Evolutionary conservation across 2,888 invertebrate species (phyloP).

Genomic region (Eupithecia tripunctaria): DNA sequence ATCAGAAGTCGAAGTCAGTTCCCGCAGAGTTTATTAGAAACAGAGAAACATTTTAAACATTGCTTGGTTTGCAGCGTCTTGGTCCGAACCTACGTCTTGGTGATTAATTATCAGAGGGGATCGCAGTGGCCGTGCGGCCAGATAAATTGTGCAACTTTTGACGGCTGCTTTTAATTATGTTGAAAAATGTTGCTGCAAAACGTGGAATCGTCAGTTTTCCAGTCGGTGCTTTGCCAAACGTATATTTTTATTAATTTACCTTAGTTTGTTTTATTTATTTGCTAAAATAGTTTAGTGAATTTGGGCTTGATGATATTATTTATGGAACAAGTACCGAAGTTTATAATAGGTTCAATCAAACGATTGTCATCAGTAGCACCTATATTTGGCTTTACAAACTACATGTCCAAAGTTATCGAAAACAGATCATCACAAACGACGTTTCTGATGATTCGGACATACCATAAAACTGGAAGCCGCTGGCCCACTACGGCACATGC

Average conservation of each 20-base stretch:
- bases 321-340: too few species aligned
- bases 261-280: not conserved
- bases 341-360: too few species aligned
- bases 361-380: too few species aligned
- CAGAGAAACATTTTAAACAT: not conserved
- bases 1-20: slow-evolving; percentile 6
- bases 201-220: slow-evolving; percentile 11
- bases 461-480: not conserved
- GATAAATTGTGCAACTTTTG: slow-evolving; percentile 47
- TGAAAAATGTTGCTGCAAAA: slow-evolving; percentile 40
- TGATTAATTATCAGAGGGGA: slow-evolving; percentile 62
- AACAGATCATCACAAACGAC: too few species aligned
- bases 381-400: too few species aligned
- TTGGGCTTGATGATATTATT: too few species aligned
- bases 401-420: too few species aligned
- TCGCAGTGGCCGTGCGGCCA: slow-evolving; percentile 46
- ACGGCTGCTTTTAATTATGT: slow-evolving; percentile 46
- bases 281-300: not conserved
- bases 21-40: slow-evolving; percentile 5
- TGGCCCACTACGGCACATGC: too few species aligned
- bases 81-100: slow-evolving; percentile 46
- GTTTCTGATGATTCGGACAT: not conserved
- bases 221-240: not conserved
- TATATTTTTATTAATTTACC: not conserved
- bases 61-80: slow-evolving; percentile 10